These are phyloP conservation scores for Laspeyria flexula DNA, from an alignment of 2,888 invertebrate genomes.

Conservation along the genomic window DNA sequence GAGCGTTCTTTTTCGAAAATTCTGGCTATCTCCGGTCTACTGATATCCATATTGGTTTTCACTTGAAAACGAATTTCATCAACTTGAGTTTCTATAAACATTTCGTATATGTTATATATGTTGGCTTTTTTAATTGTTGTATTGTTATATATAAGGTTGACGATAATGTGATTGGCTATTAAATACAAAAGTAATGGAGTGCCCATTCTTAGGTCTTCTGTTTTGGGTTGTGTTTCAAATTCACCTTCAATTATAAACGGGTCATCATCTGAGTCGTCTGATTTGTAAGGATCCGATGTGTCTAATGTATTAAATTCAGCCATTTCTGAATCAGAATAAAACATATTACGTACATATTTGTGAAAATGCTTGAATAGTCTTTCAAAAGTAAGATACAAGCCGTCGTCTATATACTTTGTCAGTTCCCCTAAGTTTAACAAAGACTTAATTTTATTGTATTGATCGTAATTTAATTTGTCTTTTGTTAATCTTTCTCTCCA, in stretches of 20 bases:
- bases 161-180: background rate
- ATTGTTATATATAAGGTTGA: background rate
- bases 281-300: background rate
- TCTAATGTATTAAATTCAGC: background rate
- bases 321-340: background rate
- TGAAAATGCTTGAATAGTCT: background rate
- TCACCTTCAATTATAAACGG: background rate
- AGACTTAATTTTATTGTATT: background rate
- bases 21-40: background rate
- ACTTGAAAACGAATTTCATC: background rate
- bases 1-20: background rate
- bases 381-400: background rate
- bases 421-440: slow-evolving; percentile 2
- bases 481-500: too few relatives aligned
- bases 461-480: too few relatives aligned
- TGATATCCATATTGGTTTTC: background rate
- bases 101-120: background rate
- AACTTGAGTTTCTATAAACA: background rate
- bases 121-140: background rate
- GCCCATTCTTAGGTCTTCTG: background rate
- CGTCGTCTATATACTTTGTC: background rate
- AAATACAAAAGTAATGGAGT: background rate
- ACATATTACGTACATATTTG: background rate
- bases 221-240: background rate
- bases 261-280: background rate